These are phyloP conservation scores for Thaleichthys pacificus DNA, from an alignment of 2,797 vertebrate genomes.

Conservation along the genomic window DNA sequence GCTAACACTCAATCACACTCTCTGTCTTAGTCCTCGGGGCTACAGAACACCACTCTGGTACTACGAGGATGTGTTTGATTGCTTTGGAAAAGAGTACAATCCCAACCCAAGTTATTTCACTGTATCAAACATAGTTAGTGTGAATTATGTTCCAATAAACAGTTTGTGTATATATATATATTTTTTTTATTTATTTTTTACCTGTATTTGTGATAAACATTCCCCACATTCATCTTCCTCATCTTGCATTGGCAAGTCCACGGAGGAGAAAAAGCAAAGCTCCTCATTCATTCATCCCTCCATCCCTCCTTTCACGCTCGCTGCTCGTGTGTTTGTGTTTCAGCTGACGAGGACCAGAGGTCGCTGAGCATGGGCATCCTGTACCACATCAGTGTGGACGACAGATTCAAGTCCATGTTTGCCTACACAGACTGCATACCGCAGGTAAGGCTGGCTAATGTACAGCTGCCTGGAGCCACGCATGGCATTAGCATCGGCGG, in stretches of 20 bases:
- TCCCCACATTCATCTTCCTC: neutral
- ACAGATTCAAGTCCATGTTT: constrained; percentile 91
- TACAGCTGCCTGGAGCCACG: constrained; percentile 32
- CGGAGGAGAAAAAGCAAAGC: constrained; percentile 44
- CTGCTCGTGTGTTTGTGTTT: constrained; percentile 61
- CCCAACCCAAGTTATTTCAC: too few species aligned
- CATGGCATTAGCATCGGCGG: constrained; percentile 45
- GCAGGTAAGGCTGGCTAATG: constrained; percentile 80
- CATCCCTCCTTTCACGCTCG: neutral
- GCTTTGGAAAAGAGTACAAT: neutral
- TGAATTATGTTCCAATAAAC: neutral
- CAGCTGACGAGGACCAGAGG: constrained; percentile 91
- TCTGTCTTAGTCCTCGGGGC: constrained; percentile 34
- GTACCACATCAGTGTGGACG: constrained; percentile 93
- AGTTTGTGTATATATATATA: neutral
- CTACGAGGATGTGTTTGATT: constrained; percentile 2
- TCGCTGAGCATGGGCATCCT: constrained; percentile 90
- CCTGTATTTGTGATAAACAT: neutral
- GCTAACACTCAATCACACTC: constrained; percentile 49
- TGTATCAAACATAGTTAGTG: too few species aligned
- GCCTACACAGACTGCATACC: constrained; percentile 92
- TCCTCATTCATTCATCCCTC: constrained; percentile 55
- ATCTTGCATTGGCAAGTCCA: neutral
- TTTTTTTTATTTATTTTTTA: neutral
- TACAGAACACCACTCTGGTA: neutral